phyloP scores from a whole-genome alignment of 2,113 vertebrate species.

The Regulus satrapa region DNA sequence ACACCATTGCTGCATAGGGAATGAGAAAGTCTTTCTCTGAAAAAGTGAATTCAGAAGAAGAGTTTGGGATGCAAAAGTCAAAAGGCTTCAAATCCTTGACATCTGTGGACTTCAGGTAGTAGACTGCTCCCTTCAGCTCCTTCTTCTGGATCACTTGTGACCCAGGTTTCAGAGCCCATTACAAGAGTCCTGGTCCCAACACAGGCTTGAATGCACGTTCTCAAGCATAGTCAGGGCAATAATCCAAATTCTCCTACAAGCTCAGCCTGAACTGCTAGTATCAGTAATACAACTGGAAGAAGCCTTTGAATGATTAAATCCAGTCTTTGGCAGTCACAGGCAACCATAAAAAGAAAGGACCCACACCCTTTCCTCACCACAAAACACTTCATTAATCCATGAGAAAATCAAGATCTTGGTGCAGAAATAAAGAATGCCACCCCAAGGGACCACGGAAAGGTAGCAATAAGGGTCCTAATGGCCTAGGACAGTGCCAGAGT shows the following conservation, averaged over 20 bases:
- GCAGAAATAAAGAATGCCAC: neutral
- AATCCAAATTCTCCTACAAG: neutral
- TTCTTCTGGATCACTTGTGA: rapidly evolving
- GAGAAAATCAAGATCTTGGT: neutral
- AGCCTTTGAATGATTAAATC: neutral
- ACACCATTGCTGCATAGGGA: neutral
- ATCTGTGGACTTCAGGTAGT: neutral
- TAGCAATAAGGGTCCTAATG: neutral
- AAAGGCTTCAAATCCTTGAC: neutral
- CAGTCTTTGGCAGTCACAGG: neutral
- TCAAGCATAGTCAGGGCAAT: neutral
- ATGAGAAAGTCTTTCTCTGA: neutral
- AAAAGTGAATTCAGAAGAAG: neutral
- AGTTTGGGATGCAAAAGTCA: neutral
- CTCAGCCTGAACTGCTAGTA: neutral
- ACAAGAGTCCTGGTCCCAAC: neutral
- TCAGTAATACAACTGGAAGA: neutral
- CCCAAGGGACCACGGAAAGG: neutral
- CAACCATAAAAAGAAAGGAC: neutral
- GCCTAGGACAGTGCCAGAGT: neutral
- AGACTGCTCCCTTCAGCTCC: neutral
- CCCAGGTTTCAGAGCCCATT: neutral
- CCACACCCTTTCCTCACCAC: neutral
- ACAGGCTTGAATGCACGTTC: neutral
- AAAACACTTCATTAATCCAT: neutral